phyloP scores from a whole-genome alignment of 2,888 invertebrate genomes.

The Meta bourneti region DNA sequence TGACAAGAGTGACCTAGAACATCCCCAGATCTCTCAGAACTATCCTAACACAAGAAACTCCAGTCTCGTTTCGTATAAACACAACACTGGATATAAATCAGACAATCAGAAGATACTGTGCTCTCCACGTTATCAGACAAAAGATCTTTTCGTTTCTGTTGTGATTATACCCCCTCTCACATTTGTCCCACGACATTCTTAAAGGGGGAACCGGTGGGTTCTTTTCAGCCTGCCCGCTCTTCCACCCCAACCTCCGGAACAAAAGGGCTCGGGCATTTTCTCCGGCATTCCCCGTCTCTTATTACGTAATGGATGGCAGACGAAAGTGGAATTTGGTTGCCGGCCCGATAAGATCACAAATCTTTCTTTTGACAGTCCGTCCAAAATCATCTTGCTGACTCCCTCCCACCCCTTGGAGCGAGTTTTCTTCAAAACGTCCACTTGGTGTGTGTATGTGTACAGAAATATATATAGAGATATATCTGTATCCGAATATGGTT shows the following conservation, averaged over 20 bases:
- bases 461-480: conserved; percentile 26
- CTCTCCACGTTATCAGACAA: conserved; percentile 8
- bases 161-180: conserved; percentile 15
- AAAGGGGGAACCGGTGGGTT: conserved; percentile 16
- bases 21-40: neutral
- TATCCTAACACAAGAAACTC: neutral
- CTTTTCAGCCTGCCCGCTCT: conserved; percentile 49
- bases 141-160: neutral
- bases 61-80: neutral
- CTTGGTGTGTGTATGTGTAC: conserved; percentile 41
- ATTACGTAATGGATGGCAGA: conserved; percentile 71
- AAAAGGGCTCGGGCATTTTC: conserved; percentile 41
- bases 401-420: conserved; percentile 17
- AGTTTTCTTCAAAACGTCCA: conserved; percentile 65
- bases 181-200: conserved; percentile 5
- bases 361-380: conserved; percentile 72
- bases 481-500: conserved; percentile 18
- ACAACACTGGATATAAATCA: neutral
- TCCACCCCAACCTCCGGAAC: conserved; percentile 17
- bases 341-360: conserved; percentile 63
- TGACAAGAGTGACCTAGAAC: neutral
- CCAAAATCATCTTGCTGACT: conserved; percentile 61
- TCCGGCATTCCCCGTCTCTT: conserved; percentile 50
- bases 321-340: conserved; percentile 64
- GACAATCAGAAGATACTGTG: conserved; percentile 1